Evolutionary conservation across 2,888 invertebrate genomes (phyloP).

Genomic region (Nysson spinosus): DNA sequence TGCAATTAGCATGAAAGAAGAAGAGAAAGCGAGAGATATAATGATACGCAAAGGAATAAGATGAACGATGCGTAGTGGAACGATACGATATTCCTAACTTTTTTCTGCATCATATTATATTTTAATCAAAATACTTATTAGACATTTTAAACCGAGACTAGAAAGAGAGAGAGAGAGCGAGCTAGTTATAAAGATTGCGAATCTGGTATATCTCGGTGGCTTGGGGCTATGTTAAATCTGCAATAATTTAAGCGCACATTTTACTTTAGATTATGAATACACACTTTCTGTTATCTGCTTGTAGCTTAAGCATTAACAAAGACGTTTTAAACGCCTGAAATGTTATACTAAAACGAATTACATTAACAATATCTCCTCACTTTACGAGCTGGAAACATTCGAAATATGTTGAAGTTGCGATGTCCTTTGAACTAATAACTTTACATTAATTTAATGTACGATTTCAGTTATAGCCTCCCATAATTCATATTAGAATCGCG

Average conservation of each 20-base stretch:
- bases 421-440: slow-evolving; percentile 41
- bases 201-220: slow-evolving; percentile 36
- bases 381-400: slow-evolving; percentile 33
- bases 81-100: slow-evolving; percentile 29
- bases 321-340: slow-evolving; percentile 43
- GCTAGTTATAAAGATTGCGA: slow-evolving; percentile 19
- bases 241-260: slow-evolving; percentile 60
- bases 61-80: slow-evolving; percentile 16
- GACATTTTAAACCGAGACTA: slow-evolving; percentile 40
- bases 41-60: slow-evolving; percentile 11
- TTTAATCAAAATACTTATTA: slow-evolving; percentile 45
- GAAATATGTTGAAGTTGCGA: slow-evolving; percentile 34
- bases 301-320: slow-evolving; percentile 52
- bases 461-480: slow-evolving; percentile 8
- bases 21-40: slow-evolving; percentile 22
- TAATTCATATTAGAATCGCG: not conserved
- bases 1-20: slow-evolving; percentile 29
- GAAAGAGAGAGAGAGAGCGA: slow-evolving; percentile 11
- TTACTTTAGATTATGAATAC: slow-evolving; percentile 53
- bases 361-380: slow-evolving; percentile 39
- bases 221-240: slow-evolving; percentile 56
- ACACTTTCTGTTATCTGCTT: slow-evolving; percentile 50
- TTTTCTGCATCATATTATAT: slow-evolving; percentile 49
- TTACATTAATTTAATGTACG: slow-evolving; percentile 37
- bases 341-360: slow-evolving; percentile 47